These are phyloP conservation scores for Poecilia wingei DNA, from an alignment of 2,797 vertebrate species.

Conservation along the genomic window DNA sequence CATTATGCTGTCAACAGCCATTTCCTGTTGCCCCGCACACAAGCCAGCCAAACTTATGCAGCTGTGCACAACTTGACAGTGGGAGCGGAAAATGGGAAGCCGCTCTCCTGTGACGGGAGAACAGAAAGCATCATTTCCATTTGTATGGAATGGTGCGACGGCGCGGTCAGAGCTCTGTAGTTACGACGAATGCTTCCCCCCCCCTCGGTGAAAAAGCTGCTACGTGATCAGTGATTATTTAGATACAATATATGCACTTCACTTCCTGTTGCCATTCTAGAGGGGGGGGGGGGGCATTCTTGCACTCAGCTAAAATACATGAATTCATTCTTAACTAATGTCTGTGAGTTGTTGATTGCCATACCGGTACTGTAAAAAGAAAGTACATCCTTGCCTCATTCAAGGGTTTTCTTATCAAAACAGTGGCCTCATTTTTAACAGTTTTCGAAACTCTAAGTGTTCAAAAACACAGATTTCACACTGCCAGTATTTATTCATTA, in stretches of 20 bases:
- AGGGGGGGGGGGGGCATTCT: neutral
- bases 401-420: neutral
- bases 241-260: slow-evolving; percentile 34
- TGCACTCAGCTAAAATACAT: neutral
- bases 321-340: slow-evolving; percentile 23
- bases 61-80: slow-evolving; percentile 75
- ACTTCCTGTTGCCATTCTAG: slow-evolving; percentile 13
- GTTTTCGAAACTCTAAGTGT: neutral
- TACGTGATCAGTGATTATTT: slow-evolving; percentile 65
- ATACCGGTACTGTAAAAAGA: neutral
- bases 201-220: slow-evolving; percentile 43
- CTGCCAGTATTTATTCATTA: neutral
- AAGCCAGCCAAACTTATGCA: slow-evolving; percentile 70
- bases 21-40: slow-evolving; percentile 67
- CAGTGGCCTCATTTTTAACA: neutral
- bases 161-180: slow-evolving; percentile 48
- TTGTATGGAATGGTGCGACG: slow-evolving; percentile 67
- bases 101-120: slow-evolving; percentile 76
- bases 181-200: slow-evolving; percentile 54
- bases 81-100: slow-evolving; percentile 77
- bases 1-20: slow-evolving; percentile 78
- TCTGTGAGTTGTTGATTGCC: slow-evolving; percentile 2
- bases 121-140: slow-evolving; percentile 79
- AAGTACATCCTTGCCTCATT: neutral
- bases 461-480: neutral